Evolutionary conservation across 2,797 vertebrate species (phyloP).

Genomic region (Myioborus miniatus): DNA sequence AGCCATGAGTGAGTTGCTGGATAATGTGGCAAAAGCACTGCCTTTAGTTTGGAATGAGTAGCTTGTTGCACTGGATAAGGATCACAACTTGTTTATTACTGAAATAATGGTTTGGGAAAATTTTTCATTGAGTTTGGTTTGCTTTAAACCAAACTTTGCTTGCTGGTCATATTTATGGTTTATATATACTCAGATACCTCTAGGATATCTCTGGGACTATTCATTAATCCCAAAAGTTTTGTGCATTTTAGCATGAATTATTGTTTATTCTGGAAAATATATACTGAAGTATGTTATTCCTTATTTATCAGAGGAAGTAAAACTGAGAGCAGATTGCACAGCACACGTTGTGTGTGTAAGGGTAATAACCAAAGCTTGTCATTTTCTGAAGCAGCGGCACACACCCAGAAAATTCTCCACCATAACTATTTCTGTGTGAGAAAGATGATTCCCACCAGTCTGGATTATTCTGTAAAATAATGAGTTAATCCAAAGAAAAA

Average conservation of each 20-base stretch:
- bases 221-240: background rate
- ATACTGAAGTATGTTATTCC: background rate
- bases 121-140: background rate
- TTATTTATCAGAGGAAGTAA: background rate
- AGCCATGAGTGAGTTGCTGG: background rate
- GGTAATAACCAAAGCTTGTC: background rate
- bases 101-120: background rate
- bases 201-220: background rate
- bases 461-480: background rate
- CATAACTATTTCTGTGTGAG: background rate
- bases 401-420: background rate
- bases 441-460: background rate
- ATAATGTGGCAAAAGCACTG: background rate
- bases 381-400: background rate
- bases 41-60: background rate
- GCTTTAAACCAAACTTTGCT: background rate
- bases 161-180: background rate
- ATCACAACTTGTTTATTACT: background rate
- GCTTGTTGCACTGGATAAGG: background rate
- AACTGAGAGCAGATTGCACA: background rate
- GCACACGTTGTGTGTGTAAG: rapidly evolving
- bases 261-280: background rate
- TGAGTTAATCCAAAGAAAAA: background rate
- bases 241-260: background rate
- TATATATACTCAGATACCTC: background rate